Evolutionary conservation across 2,797 vertebrate genomes (phyloP), one percentile per base, ranked within the genome.

Genomic region (Myiotriccus ornatus): DNA sequence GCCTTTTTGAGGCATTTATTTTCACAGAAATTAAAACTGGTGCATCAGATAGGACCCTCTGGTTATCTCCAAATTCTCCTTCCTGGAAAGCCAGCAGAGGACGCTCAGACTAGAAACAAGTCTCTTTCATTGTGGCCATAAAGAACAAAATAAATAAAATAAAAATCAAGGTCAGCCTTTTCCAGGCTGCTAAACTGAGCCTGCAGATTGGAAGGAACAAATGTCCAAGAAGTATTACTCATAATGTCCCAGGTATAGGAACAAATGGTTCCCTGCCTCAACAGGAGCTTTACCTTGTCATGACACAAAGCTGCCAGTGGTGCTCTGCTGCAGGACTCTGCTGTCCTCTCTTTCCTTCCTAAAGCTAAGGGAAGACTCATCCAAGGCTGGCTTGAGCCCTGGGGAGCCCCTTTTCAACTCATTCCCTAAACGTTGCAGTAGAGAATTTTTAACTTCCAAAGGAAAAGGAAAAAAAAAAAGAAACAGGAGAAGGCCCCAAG

Each of bases 141-240:
- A 88, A 93, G 34, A 35, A 82, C 50, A 59, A 87, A 92, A 78
- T 14, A 87, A 91, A 44, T 37, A 68, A 62, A 89, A 89, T 24
- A 43, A 74, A 92, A 83, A 73, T 43, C 67, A 68, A 97, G 49
- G 46, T 87, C 77, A 87, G 75, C 12, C 28, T 93, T 84, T 87
- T 73, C 47, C 63, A 84, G 43, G 37, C 35, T 74, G 34, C 39
- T 87, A 52, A 87, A 59, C 74, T 27, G 34, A 82, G 35, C 23
- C 67, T 63, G 60, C 47, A 71, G 50, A 71, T 47, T 23, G 46
- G 84, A 86, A 49, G 43, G 62, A 92, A 82, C 22, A 57, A 53
- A 52, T 14, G 16, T 23, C 28, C 59, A 82, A 76, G 18, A 94
- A 92, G 23, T 57, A 84, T 35, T 76, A 67, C 39, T 75, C 30